Evolutionary conservation across 2,888 invertebrate genomes (phyloP).

Genomic region (Agonopterix heracliana): DNA sequence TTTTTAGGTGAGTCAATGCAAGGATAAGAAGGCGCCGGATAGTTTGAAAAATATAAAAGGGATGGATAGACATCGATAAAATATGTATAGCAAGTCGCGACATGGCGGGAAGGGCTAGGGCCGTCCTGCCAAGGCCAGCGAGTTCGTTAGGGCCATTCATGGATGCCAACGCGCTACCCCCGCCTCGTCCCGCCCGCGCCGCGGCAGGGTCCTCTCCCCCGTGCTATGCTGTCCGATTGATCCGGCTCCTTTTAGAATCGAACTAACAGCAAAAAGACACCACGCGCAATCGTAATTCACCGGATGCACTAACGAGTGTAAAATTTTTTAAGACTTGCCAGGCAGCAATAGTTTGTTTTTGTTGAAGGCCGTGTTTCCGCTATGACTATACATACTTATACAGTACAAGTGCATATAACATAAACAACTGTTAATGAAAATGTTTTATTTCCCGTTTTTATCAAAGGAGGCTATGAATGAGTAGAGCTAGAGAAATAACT

Average conservation of each 20-base stretch:
- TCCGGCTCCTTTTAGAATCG: constrained; percentile 58
- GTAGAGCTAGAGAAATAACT: constrained; percentile 15
- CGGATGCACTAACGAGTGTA: constrained; percentile 74
- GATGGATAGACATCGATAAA: not conserved
- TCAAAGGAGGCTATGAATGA: not conserved
- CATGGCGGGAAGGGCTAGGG: constrained; percentile 26
- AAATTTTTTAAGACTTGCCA: constrained; percentile 52
- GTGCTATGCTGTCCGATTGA: constrained; percentile 61
- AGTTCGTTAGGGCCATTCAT: constrained; percentile 74
- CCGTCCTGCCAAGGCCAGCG: constrained; percentile 66
- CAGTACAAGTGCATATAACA: constrained; percentile 21
- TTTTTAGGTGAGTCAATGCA: too few species aligned
- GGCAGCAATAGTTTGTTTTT: constrained; percentile 59
- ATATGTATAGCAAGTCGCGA: constrained; percentile 16
- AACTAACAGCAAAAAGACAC: constrained; percentile 52
- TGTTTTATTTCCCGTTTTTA: constrained; percentile 16
- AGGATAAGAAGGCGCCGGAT: too few species aligned
- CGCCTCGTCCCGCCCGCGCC: constrained; percentile 14
- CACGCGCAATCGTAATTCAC: constrained; percentile 64
- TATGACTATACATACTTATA: constrained; percentile 36
- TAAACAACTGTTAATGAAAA: constrained; percentile 4
- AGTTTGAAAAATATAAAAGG: not conserved
- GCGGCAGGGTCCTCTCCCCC: constrained; percentile 60
- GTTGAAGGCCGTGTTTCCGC: constrained; percentile 49
- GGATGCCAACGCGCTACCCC: constrained; percentile 53